A percentile compares a stretch with the other conserved stretches of the same genome.
These are phyloP conservation scores for Istiophorus platypterus DNA, from an alignment of 2,113 vertebrate species.

Conservation along the genomic window DNA sequence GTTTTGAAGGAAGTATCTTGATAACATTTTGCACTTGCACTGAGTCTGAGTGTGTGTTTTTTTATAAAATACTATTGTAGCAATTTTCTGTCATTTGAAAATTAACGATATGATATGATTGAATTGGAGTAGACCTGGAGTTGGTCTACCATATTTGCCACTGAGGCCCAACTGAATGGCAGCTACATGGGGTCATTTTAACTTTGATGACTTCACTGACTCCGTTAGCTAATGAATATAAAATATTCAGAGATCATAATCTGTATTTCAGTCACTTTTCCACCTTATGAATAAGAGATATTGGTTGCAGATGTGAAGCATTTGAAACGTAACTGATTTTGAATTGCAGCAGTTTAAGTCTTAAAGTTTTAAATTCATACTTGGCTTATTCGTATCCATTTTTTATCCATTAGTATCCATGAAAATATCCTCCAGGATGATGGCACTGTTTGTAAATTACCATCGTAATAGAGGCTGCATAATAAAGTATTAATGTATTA, in stretches of 20 bases:
- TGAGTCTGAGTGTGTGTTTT: background rate
- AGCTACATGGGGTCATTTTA: background rate
- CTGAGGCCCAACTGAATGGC: background rate
- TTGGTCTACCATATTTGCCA: background rate
- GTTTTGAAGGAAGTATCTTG: background rate
- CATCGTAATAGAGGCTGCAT: slow-evolving; percentile 23
- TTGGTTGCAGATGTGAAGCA: slow-evolving; percentile 7
- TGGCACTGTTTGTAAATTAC: slow-evolving; percentile 39
- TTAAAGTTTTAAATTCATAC: slow-evolving; percentile 4
- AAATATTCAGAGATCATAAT: background rate
- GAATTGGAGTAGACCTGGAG: background rate
- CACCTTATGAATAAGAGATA: background rate
- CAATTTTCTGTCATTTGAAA: slow-evolving; percentile 5
- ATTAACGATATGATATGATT: too few species aligned
- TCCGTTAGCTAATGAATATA: background rate
- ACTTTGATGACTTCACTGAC: background rate
- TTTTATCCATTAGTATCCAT: slow-evolving; percentile 41
- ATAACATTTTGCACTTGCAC: background rate
- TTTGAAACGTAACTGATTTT: background rate
- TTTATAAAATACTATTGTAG: background rate
- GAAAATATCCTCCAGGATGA: slow-evolving; percentile 41
- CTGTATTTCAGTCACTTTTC: background rate
- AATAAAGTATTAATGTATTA: slow-evolving; percentile 46
- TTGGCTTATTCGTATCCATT: slow-evolving; percentile 7
- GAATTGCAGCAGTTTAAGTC: background rate